These are phyloP conservation scores for Drosophila mojavensis DNA, from an alignment of 1,140 invertebrate genomes.

Conservation along the genomic window DNA sequence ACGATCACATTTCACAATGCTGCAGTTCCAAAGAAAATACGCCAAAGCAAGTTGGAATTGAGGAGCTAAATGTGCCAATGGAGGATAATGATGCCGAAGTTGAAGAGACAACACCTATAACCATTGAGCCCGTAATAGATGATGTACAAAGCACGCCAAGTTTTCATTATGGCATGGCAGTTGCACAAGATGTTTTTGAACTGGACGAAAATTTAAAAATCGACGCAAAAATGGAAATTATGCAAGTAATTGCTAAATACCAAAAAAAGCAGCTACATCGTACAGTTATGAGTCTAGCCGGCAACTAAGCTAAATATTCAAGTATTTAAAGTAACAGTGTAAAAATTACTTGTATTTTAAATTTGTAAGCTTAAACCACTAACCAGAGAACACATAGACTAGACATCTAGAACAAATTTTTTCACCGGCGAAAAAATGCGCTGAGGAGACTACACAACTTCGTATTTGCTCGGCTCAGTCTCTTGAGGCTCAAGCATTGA, in stretches of 20 bases:
- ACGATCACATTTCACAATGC: background rate
- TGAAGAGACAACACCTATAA: slow-evolving; percentile 36
- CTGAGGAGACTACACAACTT: too few species aligned
- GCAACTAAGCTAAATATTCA: slow-evolving; percentile 20
- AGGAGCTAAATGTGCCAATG: slow-evolving; percentile 41
- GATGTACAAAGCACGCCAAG: slow-evolving; percentile 27
- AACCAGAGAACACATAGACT: too few species aligned
- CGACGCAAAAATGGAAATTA: slow-evolving; percentile 54
- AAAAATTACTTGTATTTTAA: too few species aligned
- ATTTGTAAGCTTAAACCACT: background rate
- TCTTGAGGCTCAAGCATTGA: too few species aligned
- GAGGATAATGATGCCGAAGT: slow-evolving; percentile 34
- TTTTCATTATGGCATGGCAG: slow-evolving; percentile 54
- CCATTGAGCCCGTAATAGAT: slow-evolving; percentile 30
- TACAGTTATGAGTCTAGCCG: slow-evolving; percentile 31
- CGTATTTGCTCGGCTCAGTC: too few species aligned
- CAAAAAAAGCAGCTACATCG: slow-evolving; percentile 47
- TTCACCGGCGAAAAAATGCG: too few species aligned
- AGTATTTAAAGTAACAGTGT: background rate
- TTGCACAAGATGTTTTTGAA: slow-evolving; percentile 45
- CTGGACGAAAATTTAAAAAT: slow-evolving; percentile 40
- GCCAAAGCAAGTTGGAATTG: slow-evolving; percentile 21
- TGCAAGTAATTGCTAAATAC: slow-evolving; percentile 51
- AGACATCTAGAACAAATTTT: too few species aligned
- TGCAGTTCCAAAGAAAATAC: background rate